A percentile compares a stretch with the other conserved stretches of the same genome.
phyloP scores from a whole-genome alignment of 1,140 invertebrate genomes.

The Andricus grossulariae region DNA sequence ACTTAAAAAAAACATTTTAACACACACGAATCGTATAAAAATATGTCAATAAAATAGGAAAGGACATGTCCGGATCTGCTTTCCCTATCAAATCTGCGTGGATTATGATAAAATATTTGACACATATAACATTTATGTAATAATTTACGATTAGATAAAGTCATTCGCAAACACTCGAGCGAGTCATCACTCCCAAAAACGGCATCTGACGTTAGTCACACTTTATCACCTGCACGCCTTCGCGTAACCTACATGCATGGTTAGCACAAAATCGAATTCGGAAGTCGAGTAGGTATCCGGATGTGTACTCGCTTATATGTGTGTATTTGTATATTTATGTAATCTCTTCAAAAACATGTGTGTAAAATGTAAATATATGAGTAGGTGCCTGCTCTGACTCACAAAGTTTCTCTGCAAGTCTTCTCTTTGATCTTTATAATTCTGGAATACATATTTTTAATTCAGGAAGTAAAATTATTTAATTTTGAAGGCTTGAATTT shows the following conservation, averaged over 20 bases:
- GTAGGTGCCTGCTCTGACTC: no score
- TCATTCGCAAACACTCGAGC: conserved; percentile 8
- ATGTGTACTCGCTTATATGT: not conserved
- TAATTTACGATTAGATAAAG: conserved; percentile 21
- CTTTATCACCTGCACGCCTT: conserved; percentile 38
- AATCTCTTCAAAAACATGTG: not conserved
- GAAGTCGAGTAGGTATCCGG: conserved; percentile 49
- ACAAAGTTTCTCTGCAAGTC: no score
- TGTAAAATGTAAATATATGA: no score
- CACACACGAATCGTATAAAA: not conserved
- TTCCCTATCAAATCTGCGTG: conserved; percentile 12
- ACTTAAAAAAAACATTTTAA: no score
- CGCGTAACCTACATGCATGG: conserved; percentile 40
- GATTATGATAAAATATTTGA: conserved; percentile 20
- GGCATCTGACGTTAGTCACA: conserved; percentile 37
- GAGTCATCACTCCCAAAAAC: conserved; percentile 48
- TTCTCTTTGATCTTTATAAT: no score
- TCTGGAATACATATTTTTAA: no score
- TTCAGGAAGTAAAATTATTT: no score
- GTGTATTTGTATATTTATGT: not conserved
- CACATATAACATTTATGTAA: not conserved
- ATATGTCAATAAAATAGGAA: conserved; percentile 15
- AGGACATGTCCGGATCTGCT: conserved; percentile 17
- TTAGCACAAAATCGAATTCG: conserved; percentile 50
- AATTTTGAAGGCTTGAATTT: no score